phyloP scores from a whole-genome alignment of 2,797 vertebrate genomes.

The Pseudochaenichthys georgianus region DNA sequence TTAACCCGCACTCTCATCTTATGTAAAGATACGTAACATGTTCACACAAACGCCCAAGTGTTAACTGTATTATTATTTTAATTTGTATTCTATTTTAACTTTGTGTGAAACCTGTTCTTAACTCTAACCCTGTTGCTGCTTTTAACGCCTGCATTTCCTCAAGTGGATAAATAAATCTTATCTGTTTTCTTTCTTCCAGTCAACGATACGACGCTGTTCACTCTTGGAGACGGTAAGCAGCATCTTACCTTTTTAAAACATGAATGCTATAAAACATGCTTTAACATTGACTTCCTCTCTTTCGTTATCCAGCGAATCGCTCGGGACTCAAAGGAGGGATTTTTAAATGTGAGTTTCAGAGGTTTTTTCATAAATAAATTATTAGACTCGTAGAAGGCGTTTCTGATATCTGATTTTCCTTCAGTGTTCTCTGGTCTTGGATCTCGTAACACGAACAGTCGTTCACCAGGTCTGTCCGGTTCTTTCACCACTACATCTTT shows the following conservation, averaged over 20 bases:
- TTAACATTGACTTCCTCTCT: background rate
- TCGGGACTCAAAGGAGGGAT: conserved; percentile 60
- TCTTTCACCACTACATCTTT: background rate
- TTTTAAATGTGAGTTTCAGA: conserved; percentile 72
- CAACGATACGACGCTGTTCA: conserved; percentile 74
- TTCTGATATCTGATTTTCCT: background rate
- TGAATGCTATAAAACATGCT: background rate
- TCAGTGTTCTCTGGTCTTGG: conserved; percentile 83
- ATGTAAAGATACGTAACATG: too few species aligned
- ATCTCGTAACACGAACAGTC: conserved; percentile 67
- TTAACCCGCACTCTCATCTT: too few species aligned
- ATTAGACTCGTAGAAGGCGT: background rate
- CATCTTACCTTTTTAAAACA: background rate
- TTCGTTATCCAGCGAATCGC: conserved; percentile 58
- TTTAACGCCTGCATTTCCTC: too few species aligned
- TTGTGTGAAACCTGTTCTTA: background rate
- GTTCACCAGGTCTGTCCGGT: conserved; percentile 58
- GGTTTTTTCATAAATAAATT: background rate
- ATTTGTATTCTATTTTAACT: background rate
- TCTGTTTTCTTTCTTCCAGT: conserved; percentile 71
- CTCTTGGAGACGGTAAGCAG: conserved; percentile 74
- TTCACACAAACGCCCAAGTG: too few species aligned
- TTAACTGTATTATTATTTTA: too few species aligned
- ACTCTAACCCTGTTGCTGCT: too few species aligned
- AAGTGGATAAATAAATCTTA: background rate